Evolutionary conservation across 2,888 invertebrate species (phyloP).

Genomic region (Lithodes maja): DNA sequence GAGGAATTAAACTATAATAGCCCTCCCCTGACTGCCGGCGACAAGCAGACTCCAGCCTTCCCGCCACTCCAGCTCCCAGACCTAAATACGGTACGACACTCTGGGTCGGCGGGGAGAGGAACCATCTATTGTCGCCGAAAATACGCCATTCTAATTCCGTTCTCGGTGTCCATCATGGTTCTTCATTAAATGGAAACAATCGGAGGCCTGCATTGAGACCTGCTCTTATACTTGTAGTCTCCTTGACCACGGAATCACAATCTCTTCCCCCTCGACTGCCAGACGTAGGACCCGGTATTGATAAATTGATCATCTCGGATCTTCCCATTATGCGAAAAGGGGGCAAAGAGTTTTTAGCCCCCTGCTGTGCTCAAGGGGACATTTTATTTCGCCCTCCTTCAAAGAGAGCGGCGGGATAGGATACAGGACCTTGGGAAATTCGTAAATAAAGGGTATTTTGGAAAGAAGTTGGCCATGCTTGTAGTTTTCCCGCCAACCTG

Average conservation of each 20-base stretch:
- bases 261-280: not conserved
- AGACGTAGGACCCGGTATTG: not conserved
- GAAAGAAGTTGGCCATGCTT: not conserved
- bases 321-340: not conserved
- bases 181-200: too few relatives aligned
- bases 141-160: too few relatives aligned
- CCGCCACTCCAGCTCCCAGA: not conserved
- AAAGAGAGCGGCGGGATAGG: not conserved
- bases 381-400: not conserved
- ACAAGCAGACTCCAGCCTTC: not conserved
- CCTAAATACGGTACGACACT: not conserved
- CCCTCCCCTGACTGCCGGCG: not conserved
- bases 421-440: not conserved
- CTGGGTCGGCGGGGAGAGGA: not conserved
- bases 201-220: too few relatives aligned
- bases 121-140: not conserved
- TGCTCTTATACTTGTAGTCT: too few relatives aligned
- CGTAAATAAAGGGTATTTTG: not conserved
- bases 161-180: too few relatives aligned
- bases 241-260: not conserved
- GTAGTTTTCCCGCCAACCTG: not conserved
- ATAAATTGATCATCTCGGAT: not conserved
- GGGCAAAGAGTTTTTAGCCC: not conserved
- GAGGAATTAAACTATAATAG: not conserved
- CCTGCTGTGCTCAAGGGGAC: not conserved